These are phyloP conservation scores for Choristoneura fumiferana DNA, from an alignment of 1,140 invertebrate species.

Conservation along the genomic window DNA sequence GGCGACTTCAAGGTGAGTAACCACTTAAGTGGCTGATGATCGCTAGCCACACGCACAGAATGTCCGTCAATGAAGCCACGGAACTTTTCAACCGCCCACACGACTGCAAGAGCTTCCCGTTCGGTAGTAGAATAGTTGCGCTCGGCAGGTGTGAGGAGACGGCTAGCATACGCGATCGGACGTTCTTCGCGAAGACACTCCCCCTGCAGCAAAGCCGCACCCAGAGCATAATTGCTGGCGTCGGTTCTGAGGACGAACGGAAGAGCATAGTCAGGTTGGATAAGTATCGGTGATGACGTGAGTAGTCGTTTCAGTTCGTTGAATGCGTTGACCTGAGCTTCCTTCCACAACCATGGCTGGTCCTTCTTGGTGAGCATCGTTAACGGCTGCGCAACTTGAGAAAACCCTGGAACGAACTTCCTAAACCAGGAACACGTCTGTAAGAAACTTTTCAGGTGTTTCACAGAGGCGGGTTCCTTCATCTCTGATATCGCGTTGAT, in stretches of 20 bases:
- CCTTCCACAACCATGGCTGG: slow-evolving; percentile 34
- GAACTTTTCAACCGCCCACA: too few relatives aligned
- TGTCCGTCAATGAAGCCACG: too few relatives aligned
- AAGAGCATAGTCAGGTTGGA: slow-evolving; percentile 34
- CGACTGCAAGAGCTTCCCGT: too few relatives aligned
- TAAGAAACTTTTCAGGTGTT: slow-evolving; percentile 39
- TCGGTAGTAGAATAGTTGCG: too few relatives aligned
- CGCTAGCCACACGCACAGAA: too few relatives aligned
- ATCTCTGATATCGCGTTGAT: slow-evolving; percentile 41
- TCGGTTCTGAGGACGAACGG: slow-evolving; percentile 47
- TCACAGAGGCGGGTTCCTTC: slow-evolving; percentile 23
- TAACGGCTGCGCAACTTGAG: slow-evolving; percentile 53
- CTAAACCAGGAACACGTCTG: slow-evolving; percentile 56
- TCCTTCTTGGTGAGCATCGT: slow-evolving; percentile 50
- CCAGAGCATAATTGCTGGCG: slow-evolving; percentile 46
- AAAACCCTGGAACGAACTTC: slow-evolving; percentile 56
- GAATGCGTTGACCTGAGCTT: slow-evolving; percentile 10
- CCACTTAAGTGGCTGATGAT: too few relatives aligned
- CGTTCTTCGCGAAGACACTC: neutral
- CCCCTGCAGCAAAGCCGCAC: slow-evolving; percentile 32
- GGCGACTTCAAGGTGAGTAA: too few relatives aligned
- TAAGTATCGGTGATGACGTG: slow-evolving; percentile 28
- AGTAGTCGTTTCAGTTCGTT: slow-evolving; percentile 26
- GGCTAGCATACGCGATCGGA: too few relatives aligned
- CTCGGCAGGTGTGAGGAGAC: too few relatives aligned